Evolutionary conservation across 2,113 vertebrate genomes (phyloP), one percentile per base, ranked within the genome.

Genomic region (Ceyx melanurus): DNA sequence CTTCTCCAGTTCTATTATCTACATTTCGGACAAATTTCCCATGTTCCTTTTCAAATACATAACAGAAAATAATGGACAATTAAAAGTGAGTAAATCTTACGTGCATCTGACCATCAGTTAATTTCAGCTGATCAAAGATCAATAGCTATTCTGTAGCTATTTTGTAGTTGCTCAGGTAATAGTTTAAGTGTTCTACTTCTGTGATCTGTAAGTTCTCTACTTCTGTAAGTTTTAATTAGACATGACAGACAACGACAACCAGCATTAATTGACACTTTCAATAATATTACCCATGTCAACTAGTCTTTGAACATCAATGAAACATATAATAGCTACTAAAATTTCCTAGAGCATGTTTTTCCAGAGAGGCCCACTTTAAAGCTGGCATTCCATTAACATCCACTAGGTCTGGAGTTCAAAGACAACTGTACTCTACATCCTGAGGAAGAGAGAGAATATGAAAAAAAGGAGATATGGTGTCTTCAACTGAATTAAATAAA

Each of bases 401-500:
- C 26, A 17, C 5, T 53, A 35, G n/a, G 8, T 73, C n/a, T 86
- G 29, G 23, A 77, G 21, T 48, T 77, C 35, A 65, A 7, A 54
- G 3, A 15, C 43, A 72, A 28, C 45, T 67, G 21, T 9, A 46
- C 5, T 72, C 25, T 51, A 25, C 0, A 0, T 9, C 22, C n/a
- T 61, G 21, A 45, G 40, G 61, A 76, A 15, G 9, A 28, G 23
- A 86, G 48, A 54, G 14, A 5, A n/a, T 8, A 51, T 22, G 12
- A 22, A 37, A 43, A 58, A 78, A 66, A 77, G 14, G 16, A 54
- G 17, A 19, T 12, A 22, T 29, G 6, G 7, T 46, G n/a, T 62
- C 23, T 16, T 3, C 35, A 16, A 25, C 61, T 68, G 16, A 33
- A 10, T 10, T 46, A 8, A 7, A 84, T 66, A 56, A 17, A 78